These are phyloP conservation scores for Carduelis carduelis DNA, from an alignment of 2,797 vertebrate genomes.

Conservation along the genomic window DNA sequence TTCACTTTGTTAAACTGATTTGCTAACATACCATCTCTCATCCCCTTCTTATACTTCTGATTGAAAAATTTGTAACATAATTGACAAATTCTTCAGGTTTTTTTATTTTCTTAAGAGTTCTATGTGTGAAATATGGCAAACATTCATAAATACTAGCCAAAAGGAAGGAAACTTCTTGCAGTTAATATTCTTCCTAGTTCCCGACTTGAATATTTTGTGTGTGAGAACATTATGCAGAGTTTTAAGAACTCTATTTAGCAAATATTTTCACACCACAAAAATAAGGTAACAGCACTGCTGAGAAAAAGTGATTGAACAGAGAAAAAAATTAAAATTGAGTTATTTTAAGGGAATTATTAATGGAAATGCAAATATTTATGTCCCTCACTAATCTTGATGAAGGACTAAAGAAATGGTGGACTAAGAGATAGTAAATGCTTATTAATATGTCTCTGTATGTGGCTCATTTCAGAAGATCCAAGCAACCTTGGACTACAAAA, in stretches of 20 bases:
- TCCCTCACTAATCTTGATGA: neutral
- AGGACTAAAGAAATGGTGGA: neutral
- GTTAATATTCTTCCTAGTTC: neutral
- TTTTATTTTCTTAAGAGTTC: neutral
- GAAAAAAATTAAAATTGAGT: neutral
- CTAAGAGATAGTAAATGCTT: neutral
- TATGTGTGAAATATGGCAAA: neutral
- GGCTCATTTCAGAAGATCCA: neutral
- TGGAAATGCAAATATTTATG: neutral
- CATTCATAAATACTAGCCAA: neutral
- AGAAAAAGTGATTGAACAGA: neutral
- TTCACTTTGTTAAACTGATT: neutral
- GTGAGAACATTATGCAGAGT: neutral
- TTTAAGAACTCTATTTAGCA: neutral
- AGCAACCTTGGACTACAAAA: neutral
- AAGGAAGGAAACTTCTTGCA: neutral
- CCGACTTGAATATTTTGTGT: neutral
- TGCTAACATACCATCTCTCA: neutral
- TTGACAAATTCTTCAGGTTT: neutral
- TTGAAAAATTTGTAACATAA: neutral
- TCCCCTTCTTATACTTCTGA: neutral
- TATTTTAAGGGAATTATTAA: neutral
- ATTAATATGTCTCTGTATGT: neutral
- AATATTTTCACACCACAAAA: neutral
- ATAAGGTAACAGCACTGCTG: neutral